Percentiles rank a stretch among this genome's conserved stretches.
Conservation (phyloP, 37 sponge, comb jelly and placozoan genomes). For the Agelas oroides region DNA sequence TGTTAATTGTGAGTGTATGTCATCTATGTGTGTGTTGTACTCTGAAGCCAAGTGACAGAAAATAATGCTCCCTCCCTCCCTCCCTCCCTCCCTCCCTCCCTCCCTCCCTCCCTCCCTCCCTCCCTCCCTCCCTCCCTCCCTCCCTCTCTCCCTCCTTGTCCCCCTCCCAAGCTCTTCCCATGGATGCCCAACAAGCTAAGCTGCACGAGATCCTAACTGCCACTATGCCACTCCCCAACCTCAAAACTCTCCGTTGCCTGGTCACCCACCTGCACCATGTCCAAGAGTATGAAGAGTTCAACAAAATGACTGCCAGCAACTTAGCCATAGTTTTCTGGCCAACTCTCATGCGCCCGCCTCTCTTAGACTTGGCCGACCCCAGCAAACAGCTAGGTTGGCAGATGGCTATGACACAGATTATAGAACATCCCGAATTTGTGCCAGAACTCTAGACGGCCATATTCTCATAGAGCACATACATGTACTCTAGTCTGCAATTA, state of each 20-base stretch:
- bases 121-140: background rate
- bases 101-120: background rate
- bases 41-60: too few species aligned
- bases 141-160: background rate
- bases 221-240: conserved; percentile 56
- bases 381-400: conserved; percentile 80
- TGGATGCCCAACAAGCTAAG: conserved; percentile 13
- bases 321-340: conserved; percentile 97
- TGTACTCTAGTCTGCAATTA: too few species aligned
- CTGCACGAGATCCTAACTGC: conserved; percentile 44
- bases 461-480: too few species aligned
- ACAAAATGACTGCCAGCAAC: conserved; percentile 90
- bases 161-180: conserved; percentile 18
- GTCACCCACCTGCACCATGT: conserved; percentile 46
- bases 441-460: background rate
- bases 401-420: conserved; percentile 69
- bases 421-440: conserved; percentile 68
- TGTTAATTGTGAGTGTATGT: background rate
- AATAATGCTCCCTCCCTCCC: too few species aligned
- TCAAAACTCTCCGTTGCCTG: conserved; percentile 56
- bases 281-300: conserved; percentile 45
- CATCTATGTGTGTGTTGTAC: too few species aligned
- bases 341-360: conserved; percentile 86
- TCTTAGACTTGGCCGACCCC: conserved; percentile 73
- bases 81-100: conserved; percentile 14